Conservation (phyloP, 1,140 invertebrate species). For the Lepidotrigona ventralis region DNA sequence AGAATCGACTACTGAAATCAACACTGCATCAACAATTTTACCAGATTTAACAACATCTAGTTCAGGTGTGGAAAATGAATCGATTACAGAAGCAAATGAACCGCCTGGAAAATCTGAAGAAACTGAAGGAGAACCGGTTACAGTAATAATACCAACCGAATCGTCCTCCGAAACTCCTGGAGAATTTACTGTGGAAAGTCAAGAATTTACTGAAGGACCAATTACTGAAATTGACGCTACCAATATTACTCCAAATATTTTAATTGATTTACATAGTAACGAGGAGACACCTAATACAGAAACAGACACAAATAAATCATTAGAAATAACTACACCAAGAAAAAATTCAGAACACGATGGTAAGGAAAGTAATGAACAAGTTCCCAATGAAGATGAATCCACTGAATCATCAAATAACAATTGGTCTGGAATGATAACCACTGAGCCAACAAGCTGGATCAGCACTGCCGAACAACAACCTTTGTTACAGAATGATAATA, state of each 20-base stretch:
- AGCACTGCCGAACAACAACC: not conserved
- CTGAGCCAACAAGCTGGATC: not conserved
- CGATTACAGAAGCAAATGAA: not conserved
- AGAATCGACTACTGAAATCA: not conserved
- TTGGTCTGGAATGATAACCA: not conserved
- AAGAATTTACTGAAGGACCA: not conserved
- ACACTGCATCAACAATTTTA: not conserved
- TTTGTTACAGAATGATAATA: not conserved
- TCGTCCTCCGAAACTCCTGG: not conserved
- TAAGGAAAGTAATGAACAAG: not conserved
- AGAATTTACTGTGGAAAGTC: too few species aligned
- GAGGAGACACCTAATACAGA: not conserved
- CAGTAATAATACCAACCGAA: not conserved
- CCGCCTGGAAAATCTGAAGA: too few species aligned
- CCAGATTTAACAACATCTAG: not conserved
- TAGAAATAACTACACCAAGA: not conserved
- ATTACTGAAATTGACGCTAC: not conserved
- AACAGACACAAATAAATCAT: not conserved
- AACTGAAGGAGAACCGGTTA: rapidly evolving
- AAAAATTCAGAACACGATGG: not conserved
- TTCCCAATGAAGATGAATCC: not conserved
- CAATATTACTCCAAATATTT: not conserved
- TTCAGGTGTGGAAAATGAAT: not conserved
- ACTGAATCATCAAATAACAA: not conserved
- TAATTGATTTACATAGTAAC: not conserved